These are phyloP conservation scores for Drosophila santomea DNA, from an alignment of 1,140 invertebrate species.

Conservation along the genomic window DNA sequence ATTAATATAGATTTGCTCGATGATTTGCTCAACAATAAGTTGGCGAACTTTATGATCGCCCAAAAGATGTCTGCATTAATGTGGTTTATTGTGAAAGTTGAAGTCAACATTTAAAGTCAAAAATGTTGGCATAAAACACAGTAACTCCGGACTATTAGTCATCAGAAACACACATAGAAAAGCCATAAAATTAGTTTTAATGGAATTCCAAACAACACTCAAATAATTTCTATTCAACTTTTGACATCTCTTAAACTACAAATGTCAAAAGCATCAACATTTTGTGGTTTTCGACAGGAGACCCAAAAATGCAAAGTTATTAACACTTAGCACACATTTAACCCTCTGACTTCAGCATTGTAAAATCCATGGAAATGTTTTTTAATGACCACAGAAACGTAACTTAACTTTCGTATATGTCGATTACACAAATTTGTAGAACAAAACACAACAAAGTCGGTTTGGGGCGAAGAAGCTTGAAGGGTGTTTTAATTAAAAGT, in stretches of 20 bases:
- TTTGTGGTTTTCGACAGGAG: constrained; percentile 22
- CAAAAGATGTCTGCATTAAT: constrained; percentile 7
- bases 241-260: neutral
- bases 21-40: constrained; percentile 29
- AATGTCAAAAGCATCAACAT: constrained; percentile 27
- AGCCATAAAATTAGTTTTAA: neutral
- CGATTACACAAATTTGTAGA: constrained; percentile 66
- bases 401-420: constrained; percentile 33
- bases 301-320: constrained; percentile 5
- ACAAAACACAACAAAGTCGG: constrained; percentile 1
- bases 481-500: constrained; percentile 73
- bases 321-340: constrained; percentile 43
- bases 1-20: constrained; percentile 39
- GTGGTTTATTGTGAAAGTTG: constrained; percentile 9
- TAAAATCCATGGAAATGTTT: constrained; percentile 48
- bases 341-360: constrained; percentile 18
- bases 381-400: constrained; percentile 56
- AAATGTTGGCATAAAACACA: neutral
- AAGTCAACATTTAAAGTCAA: neutral
- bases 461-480: constrained; percentile 10
- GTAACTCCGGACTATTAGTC: too few relatives aligned
- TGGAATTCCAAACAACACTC: neutral
- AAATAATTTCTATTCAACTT: neutral
- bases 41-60: constrained; percentile 26
- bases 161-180: neutral